Base-by-base conservation (phyloP, 2,888 invertebrate species). In the Cartodere bifasciata region DNA sequence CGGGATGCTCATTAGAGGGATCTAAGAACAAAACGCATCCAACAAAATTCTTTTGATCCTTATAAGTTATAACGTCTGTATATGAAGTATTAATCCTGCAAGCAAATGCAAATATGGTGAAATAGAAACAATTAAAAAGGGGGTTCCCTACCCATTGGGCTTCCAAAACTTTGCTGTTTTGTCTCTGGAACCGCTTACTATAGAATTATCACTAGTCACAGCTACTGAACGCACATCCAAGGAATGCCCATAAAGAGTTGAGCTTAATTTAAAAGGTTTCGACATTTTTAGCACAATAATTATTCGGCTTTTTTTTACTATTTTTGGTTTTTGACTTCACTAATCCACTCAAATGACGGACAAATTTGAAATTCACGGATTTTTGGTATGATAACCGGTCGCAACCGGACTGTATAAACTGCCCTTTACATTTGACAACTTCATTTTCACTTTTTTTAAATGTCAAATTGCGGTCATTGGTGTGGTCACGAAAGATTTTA, bases 151-250 rank as follows among this genome's bases (percentile, higher is more conserved):
- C 83, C 75, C 75, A 52, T 73, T 74, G 22, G 80, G 76, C 52
- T 72, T 75, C 92, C 92, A 94, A 21, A 87, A 63, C 61, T 83
- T 83, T 2, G 84, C 78, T 10, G 85, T 85, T 57, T 77, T 77
- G 60, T 94, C 94, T 46, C 92, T 70, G 3, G 92, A 92, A 13
- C 82, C 84, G 4, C 91, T 90, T 23, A 91, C 63, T 47, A 94
- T 75, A 39, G 72, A 72, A 48, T 77, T 78, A 42, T 78, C 76
- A 37, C 68, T 62, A 4, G 68, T 63, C 7, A 65, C 66, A 30
- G 71, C 71, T 12, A 92, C 70, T 32, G 80, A 72, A 45, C 92
- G 70, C 12, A 94, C 88, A 57, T 94, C 92, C 53, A 79, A 66
- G 24, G 79, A 76, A 60, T 94, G 92, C 1, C 86, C 87, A 43